A percentile compares a stretch with the other conserved stretches of the same genome.
Evolutionary conservation across 2,113 vertebrate species (phyloP).

Genomic region (Oryzias celebensis): DNA sequence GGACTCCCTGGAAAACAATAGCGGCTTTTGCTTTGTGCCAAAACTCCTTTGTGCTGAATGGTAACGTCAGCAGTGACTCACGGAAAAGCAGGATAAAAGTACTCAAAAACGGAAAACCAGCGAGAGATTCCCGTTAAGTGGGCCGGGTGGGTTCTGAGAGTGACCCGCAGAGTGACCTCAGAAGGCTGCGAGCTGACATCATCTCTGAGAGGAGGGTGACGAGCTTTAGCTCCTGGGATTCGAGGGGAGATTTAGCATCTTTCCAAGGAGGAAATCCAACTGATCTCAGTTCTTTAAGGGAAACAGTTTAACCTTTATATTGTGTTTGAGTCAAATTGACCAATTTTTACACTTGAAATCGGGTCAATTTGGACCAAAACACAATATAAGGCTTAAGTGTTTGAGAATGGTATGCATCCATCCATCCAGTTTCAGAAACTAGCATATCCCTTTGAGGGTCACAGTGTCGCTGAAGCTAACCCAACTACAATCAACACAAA

Average conservation of each 20-base stretch:
- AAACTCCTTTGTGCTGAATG: background rate
- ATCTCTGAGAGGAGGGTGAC: background rate
- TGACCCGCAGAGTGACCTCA: constrained; percentile 15
- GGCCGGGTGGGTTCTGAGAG: no score
- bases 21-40: constrained; percentile 29
- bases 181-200: background rate
- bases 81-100: constrained; percentile 9
- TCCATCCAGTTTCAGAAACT: no score
- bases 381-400: no score
- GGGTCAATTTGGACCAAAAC: no score
- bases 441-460: no score
- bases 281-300: no score
- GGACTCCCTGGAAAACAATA: constrained; percentile 45
- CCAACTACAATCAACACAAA: no score
- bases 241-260: background rate
- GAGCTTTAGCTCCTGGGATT: constrained; percentile 17
- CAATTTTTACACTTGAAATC: no score
- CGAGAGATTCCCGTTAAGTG: background rate
- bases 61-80: constrained; percentile 52
- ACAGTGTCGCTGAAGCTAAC: no score
- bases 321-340: no score
- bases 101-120: constrained; percentile 39
- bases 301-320: background rate
- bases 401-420: no score
- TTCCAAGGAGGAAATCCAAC: constrained; percentile 15